phyloP scores from a whole-genome alignment of 2,888 invertebrate species.

The Congeria kusceri region DNA sequence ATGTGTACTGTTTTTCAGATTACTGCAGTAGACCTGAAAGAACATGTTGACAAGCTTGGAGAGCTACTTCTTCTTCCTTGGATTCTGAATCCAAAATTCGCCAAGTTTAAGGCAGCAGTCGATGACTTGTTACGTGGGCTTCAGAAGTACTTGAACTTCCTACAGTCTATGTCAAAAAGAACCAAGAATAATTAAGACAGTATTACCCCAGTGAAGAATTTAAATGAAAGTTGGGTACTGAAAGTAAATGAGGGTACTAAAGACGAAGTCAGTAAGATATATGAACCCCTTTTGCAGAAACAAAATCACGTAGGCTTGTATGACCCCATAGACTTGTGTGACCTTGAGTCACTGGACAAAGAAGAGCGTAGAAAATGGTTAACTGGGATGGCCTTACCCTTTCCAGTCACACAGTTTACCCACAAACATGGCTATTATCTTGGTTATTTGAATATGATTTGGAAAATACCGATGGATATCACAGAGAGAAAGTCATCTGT shows the following conservation, averaged over 20 bases:
- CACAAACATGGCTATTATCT: slow-evolving; percentile 21
- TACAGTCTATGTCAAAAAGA: neutral
- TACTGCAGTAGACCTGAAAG: slow-evolving; percentile 8
- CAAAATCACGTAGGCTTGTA: neutral
- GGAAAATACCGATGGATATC: slow-evolving; percentile 17
- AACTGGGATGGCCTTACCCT: neutral
- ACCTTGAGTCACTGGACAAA: slow-evolving; percentile 12
- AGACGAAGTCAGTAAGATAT: slow-evolving; percentile 7
- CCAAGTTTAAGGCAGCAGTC: slow-evolving; percentile 1
- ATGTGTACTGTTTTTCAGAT: slow-evolving; percentile 8
- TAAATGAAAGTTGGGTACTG: slow-evolving; percentile 18
- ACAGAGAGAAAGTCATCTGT: slow-evolving; percentile 3
- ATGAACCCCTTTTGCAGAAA: slow-evolving; percentile 1
- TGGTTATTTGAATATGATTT: slow-evolving; percentile 20
- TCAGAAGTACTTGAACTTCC: slow-evolving; percentile 9
- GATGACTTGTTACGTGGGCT: neutral
- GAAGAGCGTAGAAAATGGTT: slow-evolving; percentile 27
- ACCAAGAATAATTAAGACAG: slow-evolving; percentile 2
- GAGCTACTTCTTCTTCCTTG: slow-evolving; percentile 12
- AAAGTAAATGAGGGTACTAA: neutral
- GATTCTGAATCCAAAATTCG: slow-evolving; percentile 1
- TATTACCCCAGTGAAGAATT: slow-evolving; percentile 1
- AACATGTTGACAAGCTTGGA: slow-evolving; percentile 16
- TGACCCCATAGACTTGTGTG: slow-evolving; percentile 9
- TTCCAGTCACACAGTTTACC: neutral